A percentile compares a stretch with the other conserved stretches of the same genome.
Evolutionary conservation across 37 sponge, comb jelly and placozoan genomes (phyloP).

Genomic region (Aplysina aerophoba): DNA sequence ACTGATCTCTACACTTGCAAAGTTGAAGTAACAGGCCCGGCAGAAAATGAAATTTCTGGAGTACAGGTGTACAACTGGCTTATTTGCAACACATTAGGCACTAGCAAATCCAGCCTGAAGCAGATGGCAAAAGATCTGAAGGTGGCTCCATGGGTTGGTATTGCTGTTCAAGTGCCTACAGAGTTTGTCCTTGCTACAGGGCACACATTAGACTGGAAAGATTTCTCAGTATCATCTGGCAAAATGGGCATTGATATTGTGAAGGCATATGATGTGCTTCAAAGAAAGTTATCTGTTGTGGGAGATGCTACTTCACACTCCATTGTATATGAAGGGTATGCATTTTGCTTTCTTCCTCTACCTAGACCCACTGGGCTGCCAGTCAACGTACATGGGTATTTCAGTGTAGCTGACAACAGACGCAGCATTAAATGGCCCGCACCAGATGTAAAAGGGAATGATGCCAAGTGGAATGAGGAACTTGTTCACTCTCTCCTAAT

Average conservation of each 20-base stretch:
- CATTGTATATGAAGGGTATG: slow-evolving; percentile 31
- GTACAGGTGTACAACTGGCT: background rate
- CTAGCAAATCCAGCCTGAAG: background rate
- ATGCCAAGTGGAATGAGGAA: slow-evolving; percentile 75
- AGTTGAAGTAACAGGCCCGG: background rate
- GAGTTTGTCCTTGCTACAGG: background rate
- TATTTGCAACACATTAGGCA: slow-evolving; percentile 2
- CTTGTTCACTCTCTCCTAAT: slow-evolving; percentile 42
- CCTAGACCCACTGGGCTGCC: slow-evolving; percentile 58
- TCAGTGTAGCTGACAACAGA: slow-evolving; percentile 68
- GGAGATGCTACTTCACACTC: too few relatives aligned
- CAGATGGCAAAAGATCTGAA: slow-evolving; percentile 20
- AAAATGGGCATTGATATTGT: background rate
- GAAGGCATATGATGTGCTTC: background rate
- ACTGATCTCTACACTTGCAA: slow-evolving; percentile 6
- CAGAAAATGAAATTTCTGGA: background rate
- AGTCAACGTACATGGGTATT: slow-evolving; percentile 84
- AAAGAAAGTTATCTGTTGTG: background rate
- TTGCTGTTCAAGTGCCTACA: slow-evolving; percentile 23
- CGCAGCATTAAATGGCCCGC: slow-evolving; percentile 84
- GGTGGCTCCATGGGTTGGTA: slow-evolving; percentile 42
- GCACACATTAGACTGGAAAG: background rate
- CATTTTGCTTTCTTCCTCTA: slow-evolving; percentile 85
- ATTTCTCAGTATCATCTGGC: background rate
- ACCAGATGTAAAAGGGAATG: slow-evolving; percentile 65